Conservation (phyloP, 2,888 invertebrate species). For the Heteromyza rotundicornis region DNA sequence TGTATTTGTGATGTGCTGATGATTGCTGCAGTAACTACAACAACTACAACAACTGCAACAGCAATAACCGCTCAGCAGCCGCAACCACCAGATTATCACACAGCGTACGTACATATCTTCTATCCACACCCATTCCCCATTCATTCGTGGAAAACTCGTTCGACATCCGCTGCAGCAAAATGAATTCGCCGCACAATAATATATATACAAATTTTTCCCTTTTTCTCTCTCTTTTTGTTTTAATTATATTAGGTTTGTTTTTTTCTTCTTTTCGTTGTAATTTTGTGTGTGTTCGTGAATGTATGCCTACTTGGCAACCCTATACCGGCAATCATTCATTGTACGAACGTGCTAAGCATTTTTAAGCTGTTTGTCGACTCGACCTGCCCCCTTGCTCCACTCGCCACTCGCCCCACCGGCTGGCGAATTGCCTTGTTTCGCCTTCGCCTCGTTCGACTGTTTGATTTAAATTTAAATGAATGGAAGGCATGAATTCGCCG, state of each 20-base stretch:
- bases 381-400: too few relatives aligned
- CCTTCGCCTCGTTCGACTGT: slow-evolving; percentile 23
- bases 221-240: too few relatives aligned
- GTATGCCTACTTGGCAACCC: neutral
- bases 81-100: slow-evolving; percentile 7
- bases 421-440: too few relatives aligned
- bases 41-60: slow-evolving; percentile 26
- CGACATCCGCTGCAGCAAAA: slow-evolving; percentile 39
- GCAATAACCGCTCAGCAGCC: slow-evolving; percentile 11
- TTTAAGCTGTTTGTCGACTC: neutral
- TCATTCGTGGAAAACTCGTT: slow-evolving; percentile 49
- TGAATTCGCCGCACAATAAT: neutral
- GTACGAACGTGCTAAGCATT: slow-evolving; percentile 26
- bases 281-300: slow-evolving; percentile 9
- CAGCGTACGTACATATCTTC: neutral
- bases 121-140: slow-evolving; percentile 42
- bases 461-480: slow-evolving; percentile 51
- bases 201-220: too few relatives aligned
- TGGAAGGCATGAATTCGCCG: slow-evolving; percentile 55
- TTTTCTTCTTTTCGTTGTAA: too few relatives aligned
- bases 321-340: slow-evolving; percentile 3
- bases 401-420: too few relatives aligned
- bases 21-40: slow-evolving; percentile 22
- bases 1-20: too few relatives aligned
- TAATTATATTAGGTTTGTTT: too few relatives aligned